These are phyloP conservation scores for Clarias fuscus DNA, from an alignment of 2,797 vertebrate genomes.

Conservation along the genomic window DNA sequence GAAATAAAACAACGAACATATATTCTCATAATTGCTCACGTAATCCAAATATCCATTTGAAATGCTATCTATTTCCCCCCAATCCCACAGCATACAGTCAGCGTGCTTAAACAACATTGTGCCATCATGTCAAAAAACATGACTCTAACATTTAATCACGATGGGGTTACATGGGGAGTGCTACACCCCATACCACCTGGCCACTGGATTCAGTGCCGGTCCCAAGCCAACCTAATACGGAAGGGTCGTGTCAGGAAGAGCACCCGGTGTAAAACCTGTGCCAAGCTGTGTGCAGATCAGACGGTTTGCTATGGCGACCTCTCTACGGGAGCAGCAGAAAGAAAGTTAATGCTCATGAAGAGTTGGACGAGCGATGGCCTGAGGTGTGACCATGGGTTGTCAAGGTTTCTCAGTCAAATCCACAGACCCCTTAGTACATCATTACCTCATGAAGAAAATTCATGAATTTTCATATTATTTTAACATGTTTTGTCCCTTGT, in stretches of 20 bases:
- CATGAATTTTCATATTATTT: not conserved
- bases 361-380: not conserved
- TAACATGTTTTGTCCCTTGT: not conserved
- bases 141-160: not conserved
- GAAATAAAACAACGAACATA: not conserved
- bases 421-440: not conserved
- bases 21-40: not conserved
- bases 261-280: too few relatives aligned
- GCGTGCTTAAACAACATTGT: not conserved
- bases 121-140: too few relatives aligned
- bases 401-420: not conserved
- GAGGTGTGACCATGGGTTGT: not conserved
- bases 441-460: not conserved
- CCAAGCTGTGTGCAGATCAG: too few relatives aligned
- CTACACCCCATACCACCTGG: too few relatives aligned
- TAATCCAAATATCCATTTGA: not conserved
- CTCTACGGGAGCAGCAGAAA: too few relatives aligned
- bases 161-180: too few relatives aligned
- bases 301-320: too few relatives aligned
- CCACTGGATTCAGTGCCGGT: too few relatives aligned
- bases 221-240: too few relatives aligned
- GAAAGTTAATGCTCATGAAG: too few relatives aligned
- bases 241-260: too few relatives aligned
- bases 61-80: not conserved
- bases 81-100: not conserved